Evolutionary conservation across 2,797 vertebrate species (phyloP).

Genomic region (Cirrhinus mrigala): DNA sequence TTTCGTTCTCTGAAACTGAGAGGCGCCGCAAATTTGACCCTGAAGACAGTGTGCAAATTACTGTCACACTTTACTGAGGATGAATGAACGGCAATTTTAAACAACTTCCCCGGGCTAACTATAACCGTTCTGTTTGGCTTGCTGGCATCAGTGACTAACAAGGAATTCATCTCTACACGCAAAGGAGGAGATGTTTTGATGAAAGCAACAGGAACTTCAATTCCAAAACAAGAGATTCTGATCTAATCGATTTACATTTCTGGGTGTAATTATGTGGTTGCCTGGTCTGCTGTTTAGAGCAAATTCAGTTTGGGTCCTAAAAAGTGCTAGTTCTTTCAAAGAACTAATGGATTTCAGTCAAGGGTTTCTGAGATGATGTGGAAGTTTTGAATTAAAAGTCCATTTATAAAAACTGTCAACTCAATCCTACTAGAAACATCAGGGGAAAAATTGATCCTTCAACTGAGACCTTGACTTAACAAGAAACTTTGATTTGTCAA

Average conservation of each 20-base stretch:
- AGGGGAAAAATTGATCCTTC: slow-evolving; percentile 63
- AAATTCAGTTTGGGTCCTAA: not conserved
- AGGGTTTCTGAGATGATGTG: slow-evolving; percentile 65
- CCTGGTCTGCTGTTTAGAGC: not conserved
- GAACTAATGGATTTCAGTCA: slow-evolving; percentile 68
- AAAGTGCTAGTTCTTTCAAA: slow-evolving; percentile 50
- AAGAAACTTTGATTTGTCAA: slow-evolving; percentile 78
- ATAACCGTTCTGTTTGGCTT: slow-evolving; percentile 31
- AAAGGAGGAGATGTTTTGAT: slow-evolving; percentile 11
- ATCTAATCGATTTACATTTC: not conserved
- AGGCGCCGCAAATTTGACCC: slow-evolving; percentile 77
- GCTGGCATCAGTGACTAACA: slow-evolving; percentile 8
- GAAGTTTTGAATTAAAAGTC: slow-evolving; percentile 68
- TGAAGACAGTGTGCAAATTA: slow-evolving; percentile 81
- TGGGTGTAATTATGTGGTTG: not conserved
- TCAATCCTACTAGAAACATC: slow-evolving; percentile 61
- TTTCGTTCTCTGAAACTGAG: slow-evolving; percentile 75
- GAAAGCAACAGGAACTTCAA: not conserved
- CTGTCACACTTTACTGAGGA: slow-evolving; percentile 75
- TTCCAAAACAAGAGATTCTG: slow-evolving; percentile 10
- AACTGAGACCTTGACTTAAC: slow-evolving; percentile 68
- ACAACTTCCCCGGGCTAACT: slow-evolving; percentile 56
- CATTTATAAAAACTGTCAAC: slow-evolving; percentile 65
- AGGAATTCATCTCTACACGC: slow-evolving; percentile 1
- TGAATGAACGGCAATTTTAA: slow-evolving; percentile 74